Evolutionary conservation across 2,113 vertebrate species (phyloP).

Genomic region (Bambusicola thoracicus): DNA sequence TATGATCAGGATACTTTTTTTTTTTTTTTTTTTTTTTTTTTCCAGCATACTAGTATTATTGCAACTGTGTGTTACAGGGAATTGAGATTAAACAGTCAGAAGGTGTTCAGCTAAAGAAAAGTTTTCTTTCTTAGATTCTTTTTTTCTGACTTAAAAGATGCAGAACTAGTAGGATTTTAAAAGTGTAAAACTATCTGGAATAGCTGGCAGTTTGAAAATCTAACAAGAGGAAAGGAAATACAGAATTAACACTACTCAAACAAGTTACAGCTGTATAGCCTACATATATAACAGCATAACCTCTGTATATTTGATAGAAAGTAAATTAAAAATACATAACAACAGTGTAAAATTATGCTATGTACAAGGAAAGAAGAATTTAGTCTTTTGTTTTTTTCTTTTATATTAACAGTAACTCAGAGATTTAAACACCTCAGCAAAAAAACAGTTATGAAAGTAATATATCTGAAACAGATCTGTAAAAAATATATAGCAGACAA

Average conservation of each 20-base stretch:
- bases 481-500: background rate
- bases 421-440: background rate
- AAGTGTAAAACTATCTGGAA: background rate
- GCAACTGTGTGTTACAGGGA: background rate
- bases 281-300: no score
- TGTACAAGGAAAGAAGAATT: background rate
- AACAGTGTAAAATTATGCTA: background rate
- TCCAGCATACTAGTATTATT: background rate
- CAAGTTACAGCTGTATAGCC: background rate
- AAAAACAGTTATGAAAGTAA: background rate
- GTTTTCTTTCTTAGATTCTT: rapidly evolving
- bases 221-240: background rate
- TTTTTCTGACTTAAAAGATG: background rate
- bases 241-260: background rate
- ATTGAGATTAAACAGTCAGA: background rate
- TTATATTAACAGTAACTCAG: background rate
- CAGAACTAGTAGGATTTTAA: background rate
- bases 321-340: background rate
- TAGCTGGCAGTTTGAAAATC: background rate
- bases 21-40: rapidly evolving
- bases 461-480: background rate
- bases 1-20: rapidly evolving
- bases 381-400: background rate
- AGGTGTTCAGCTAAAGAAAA: background rate
- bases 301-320: background rate